These are phyloP conservation scores for Anthoscopus minutus DNA, from an alignment of 2,113 vertebrate species.

Conservation along the genomic window DNA sequence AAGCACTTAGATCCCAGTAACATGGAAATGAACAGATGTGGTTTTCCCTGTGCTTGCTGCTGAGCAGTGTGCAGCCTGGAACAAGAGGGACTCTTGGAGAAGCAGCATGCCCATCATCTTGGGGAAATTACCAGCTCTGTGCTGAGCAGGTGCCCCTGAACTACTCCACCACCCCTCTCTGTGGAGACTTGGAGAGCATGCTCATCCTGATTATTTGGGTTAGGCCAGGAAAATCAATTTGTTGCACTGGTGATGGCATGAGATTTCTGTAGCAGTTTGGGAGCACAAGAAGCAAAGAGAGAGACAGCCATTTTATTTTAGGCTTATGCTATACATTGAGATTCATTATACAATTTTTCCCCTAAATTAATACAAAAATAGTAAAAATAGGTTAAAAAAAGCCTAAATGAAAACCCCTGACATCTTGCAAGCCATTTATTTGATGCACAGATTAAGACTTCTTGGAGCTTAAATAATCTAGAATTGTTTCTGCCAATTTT, in stretches of 20 bases:
- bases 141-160: background rate
- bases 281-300: slow-evolving; percentile 61
- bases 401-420: slow-evolving; percentile 42
- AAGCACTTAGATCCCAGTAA: background rate
- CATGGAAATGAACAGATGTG: background rate
- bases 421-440: slow-evolving; percentile 58
- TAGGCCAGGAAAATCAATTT: background rate
- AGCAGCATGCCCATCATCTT: background rate
- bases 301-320: slow-evolving; percentile 66
- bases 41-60: background rate
- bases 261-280: slow-evolving; percentile 4
- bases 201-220: background rate
- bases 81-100: background rate
- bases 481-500: background rate
- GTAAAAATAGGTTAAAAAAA: slow-evolving; percentile 65
- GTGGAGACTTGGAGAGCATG: background rate
- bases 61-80: background rate
- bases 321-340: slow-evolving; percentile 62
- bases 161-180: background rate
- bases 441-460: slow-evolving; percentile 42
- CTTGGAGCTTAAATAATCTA: slow-evolving; percentile 16
- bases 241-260: background rate
- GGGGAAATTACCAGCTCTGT: rapidly evolving
- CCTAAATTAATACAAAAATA: slow-evolving; percentile 67
- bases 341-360: slow-evolving; percentile 54